A percentile compares a stretch with the other conserved stretches of the same genome.
Evolutionary conservation across 2,113 vertebrate genomes (phyloP).

Genomic region (Myotis yumanensis): DNA sequence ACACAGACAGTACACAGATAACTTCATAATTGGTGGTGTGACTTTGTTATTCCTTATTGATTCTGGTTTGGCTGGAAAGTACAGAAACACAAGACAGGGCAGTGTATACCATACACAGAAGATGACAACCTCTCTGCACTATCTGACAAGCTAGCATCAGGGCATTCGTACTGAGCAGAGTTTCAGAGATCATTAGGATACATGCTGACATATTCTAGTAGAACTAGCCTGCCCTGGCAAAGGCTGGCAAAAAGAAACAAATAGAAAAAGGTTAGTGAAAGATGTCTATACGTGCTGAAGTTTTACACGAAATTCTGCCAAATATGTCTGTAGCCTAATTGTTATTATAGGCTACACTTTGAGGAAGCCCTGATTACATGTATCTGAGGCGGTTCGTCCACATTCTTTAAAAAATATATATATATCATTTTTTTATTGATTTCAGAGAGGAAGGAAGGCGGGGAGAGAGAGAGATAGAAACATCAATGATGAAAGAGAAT

Average conservation of each 20-base stretch:
- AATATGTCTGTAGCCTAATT: slow-evolving; percentile 94
- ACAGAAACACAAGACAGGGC: slow-evolving; percentile 91
- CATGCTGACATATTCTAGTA: slow-evolving; percentile 94
- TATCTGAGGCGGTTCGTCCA: slow-evolving; percentile 92
- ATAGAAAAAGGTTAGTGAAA: slow-evolving; percentile 93
- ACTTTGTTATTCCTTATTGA: slow-evolving; percentile 92
- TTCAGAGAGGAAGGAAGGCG: too few species aligned
- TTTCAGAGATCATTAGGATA: slow-evolving; percentile 91
- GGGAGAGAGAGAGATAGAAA: too few species aligned
- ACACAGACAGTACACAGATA: background rate
- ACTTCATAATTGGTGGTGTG: background rate
- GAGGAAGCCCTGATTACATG: slow-evolving; percentile 94
- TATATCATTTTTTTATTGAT: too few species aligned
- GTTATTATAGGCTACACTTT: slow-evolving; percentile 92
- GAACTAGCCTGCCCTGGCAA: slow-evolving; percentile 94
- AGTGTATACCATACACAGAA: slow-evolving; percentile 94
- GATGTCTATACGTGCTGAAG: slow-evolving; percentile 92
- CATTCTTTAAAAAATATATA: slow-evolving; percentile 78
- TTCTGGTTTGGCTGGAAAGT: slow-evolving; percentile 94
- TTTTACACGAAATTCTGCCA: slow-evolving; percentile 94
- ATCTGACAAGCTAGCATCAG: slow-evolving; percentile 92
- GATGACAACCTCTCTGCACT: slow-evolving; percentile 92
- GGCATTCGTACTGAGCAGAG: slow-evolving; percentile 92
- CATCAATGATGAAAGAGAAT: too few species aligned
- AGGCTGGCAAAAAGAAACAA: slow-evolving; percentile 96